Conservation (phyloP, 2,113 vertebrate genomes). For the Chionis minor region DNA sequence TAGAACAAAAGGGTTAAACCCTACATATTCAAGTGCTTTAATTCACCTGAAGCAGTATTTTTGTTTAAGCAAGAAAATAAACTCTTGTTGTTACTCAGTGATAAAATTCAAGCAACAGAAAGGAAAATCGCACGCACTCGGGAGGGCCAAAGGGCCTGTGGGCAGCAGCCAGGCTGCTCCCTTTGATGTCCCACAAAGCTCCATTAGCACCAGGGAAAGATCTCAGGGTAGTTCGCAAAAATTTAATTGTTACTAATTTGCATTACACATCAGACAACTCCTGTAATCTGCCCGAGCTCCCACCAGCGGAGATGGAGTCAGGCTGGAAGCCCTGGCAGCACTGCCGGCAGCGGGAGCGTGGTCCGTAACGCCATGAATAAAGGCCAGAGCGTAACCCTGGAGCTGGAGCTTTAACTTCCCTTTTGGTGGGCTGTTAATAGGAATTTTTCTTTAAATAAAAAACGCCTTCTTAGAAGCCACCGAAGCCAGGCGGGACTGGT, state of each 20-base stretch:
- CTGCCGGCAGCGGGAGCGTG: neutral
- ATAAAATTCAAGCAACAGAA: neutral
- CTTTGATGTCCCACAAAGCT: neutral
- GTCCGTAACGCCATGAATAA: rapidly evolving
- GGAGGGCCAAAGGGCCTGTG: neutral
- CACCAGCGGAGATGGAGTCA: neutral
- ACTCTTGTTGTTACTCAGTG: neutral
- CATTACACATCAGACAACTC: neutral
- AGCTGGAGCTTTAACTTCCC: neutral
- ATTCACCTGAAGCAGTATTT: neutral
- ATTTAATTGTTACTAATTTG: neutral
- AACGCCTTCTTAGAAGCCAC: neutral
- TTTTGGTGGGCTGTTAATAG: neutral
- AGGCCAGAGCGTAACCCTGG: neutral
- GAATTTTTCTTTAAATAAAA: neutral
- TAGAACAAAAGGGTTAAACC: neutral
- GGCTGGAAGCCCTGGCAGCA: neutral
- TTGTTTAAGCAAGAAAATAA: neutral
- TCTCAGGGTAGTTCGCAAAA: neutral
- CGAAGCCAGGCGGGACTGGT: neutral
- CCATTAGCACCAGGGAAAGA: neutral
- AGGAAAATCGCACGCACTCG: rapidly evolving
- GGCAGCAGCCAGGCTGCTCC: neutral
- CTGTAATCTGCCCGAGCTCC: neutral
- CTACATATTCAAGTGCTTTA: neutral